phyloP scores from a whole-genome alignment of 2,888 invertebrate species.

The Metopia argyrocephala region DNA sequence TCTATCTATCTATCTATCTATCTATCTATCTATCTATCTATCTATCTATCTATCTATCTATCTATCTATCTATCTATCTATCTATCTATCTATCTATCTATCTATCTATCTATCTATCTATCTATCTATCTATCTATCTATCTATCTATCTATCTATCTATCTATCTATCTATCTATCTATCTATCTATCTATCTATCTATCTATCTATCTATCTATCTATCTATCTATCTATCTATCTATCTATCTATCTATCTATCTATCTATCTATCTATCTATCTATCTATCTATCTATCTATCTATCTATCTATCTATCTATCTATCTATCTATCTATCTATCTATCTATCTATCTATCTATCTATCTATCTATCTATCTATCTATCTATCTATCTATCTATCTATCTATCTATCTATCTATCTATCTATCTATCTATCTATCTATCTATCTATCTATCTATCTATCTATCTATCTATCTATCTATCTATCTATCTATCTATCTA shows the following conservation, averaged over 20 bases:
- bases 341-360: neutral
- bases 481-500: neutral
- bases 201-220: neutral
- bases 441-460: neutral
- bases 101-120: neutral
- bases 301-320: neutral
- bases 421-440: neutral
- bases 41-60: neutral
- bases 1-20: neutral
- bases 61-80: neutral
- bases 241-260: neutral
- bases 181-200: neutral
- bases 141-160: neutral
- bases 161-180: neutral
- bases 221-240: neutral
- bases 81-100: neutral
- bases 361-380: neutral
- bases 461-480: neutral
- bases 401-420: neutral
- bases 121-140: neutral
- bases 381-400: neutral
- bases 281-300: neutral
- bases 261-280: neutral
- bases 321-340: neutral
- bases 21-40: neutral